Conservation (phyloP, 2,888 invertebrate genomes). For the Acleris holmiana region DNA sequence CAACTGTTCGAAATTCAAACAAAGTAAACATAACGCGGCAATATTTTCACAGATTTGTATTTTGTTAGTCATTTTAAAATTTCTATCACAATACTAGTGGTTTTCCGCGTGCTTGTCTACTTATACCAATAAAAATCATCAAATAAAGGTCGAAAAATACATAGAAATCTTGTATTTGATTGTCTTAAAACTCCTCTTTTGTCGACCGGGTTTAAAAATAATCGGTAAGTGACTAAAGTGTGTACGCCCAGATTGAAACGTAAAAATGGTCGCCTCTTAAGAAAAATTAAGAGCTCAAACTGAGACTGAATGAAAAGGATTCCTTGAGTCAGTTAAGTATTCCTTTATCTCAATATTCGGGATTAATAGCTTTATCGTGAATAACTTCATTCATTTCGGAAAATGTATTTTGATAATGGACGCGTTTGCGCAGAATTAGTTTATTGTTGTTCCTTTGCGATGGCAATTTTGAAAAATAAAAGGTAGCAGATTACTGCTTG, state of each 20-base stretch:
- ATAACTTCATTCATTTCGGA: conserved; percentile 13
- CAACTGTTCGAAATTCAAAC: too few species aligned
- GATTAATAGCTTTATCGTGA: conserved; percentile 27
- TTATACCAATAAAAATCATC: too few species aligned
- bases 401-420: conserved; percentile 18
- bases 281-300: conserved; percentile 22
- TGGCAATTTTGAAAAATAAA: too few species aligned
- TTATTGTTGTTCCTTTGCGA: background rate
- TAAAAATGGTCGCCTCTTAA: conserved; percentile 24
- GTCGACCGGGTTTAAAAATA: background rate
- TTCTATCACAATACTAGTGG: too few species aligned
- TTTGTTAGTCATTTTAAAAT: too few species aligned
- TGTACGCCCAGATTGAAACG: conserved; percentile 20
- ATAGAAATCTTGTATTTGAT: too few species aligned
- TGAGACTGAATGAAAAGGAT: conserved; percentile 18
- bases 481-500: too few species aligned
- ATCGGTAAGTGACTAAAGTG: background rate
- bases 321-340: conserved; percentile 17
- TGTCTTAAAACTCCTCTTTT: background rate
- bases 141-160: too few species aligned
- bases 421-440: background rate
- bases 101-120: too few species aligned
- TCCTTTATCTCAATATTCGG: conserved; percentile 28
- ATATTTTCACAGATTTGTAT: too few species aligned
- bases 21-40: too few species aligned